phyloP scores from a whole-genome alignment of 2,797 vertebrate species.

The Propithecus perrieri region DNA sequence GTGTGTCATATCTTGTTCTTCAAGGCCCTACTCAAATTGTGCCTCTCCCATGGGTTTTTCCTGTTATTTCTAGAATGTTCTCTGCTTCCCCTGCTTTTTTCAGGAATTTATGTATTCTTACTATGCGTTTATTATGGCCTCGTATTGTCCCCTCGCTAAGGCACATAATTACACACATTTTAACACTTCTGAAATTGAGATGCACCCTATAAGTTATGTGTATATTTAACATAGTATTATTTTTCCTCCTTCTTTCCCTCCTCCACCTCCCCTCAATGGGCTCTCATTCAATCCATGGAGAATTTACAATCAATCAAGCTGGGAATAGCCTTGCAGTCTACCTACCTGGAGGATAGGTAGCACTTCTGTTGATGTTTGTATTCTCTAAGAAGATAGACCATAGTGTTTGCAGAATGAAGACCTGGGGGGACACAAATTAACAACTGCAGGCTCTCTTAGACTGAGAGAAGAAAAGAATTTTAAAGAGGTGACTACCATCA shows the following conservation, averaged over 20 bases:
- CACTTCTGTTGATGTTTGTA: neutral
- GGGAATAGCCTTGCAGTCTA: neutral
- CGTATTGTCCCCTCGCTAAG: neutral
- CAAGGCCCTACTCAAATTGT: slow-evolving; percentile 49
- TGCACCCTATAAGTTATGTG: neutral
- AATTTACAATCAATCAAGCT: slow-evolving; percentile 44
- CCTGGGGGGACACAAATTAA: neutral
- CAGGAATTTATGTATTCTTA: neutral
- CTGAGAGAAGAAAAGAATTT: slow-evolving; percentile 15
- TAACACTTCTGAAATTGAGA: slow-evolving; percentile 24
- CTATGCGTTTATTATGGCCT: neutral
- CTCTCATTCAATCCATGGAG: slow-evolving; percentile 1
- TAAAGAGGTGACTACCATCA: neutral
- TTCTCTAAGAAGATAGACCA: slow-evolving; percentile 1
- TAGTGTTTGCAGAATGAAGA: neutral
- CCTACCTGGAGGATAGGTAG: neutral
- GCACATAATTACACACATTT: neutral
- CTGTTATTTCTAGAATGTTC: slow-evolving; percentile 32
- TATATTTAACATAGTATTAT: neutral
- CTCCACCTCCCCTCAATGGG: neutral
- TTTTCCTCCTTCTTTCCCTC: neutral
- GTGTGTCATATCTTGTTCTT: neutral
- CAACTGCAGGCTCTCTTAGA: neutral
- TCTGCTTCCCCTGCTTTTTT: neutral
- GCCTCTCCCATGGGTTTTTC: neutral